phyloP scores from a whole-genome alignment of 2,888 invertebrate species.

The Adineta ricciae region DNA sequence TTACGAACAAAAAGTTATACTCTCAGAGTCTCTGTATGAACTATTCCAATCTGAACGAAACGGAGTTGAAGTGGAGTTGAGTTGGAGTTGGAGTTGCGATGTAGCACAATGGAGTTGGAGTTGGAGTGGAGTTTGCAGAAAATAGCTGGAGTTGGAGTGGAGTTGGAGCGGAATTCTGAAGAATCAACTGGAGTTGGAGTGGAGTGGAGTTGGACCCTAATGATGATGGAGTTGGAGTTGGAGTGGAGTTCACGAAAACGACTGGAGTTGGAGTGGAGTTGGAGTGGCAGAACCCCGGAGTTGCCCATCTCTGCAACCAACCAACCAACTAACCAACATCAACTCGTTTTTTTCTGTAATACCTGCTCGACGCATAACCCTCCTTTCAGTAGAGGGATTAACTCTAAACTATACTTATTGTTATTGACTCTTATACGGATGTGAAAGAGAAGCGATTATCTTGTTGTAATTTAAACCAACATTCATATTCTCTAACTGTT shows the following conservation, averaged over 20 bases:
- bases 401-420: no score
- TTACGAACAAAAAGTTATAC: background rate
- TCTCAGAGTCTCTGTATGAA: background rate
- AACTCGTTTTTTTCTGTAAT: no score
- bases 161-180: background rate
- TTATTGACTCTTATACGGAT: no score
- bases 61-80: background rate
- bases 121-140: background rate
- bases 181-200: background rate
- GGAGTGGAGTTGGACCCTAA: background rate
- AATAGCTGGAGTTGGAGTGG: background rate
- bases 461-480: no score
- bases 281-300: background rate
- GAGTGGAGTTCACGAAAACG: no score
- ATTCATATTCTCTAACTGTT: no score
- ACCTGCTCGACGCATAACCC: no score
- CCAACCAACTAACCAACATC: no score
- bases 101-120: background rate
- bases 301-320: background rate
- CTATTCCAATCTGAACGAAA: background rate
- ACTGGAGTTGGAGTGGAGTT: conserved; percentile 7
- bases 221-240: background rate
- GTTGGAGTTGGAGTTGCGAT: no score
- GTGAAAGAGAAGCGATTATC: no score
- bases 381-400: no score